Conservation (phyloP, 2,888 invertebrate genomes). For the Pseudeuparius sepicola region DNA sequence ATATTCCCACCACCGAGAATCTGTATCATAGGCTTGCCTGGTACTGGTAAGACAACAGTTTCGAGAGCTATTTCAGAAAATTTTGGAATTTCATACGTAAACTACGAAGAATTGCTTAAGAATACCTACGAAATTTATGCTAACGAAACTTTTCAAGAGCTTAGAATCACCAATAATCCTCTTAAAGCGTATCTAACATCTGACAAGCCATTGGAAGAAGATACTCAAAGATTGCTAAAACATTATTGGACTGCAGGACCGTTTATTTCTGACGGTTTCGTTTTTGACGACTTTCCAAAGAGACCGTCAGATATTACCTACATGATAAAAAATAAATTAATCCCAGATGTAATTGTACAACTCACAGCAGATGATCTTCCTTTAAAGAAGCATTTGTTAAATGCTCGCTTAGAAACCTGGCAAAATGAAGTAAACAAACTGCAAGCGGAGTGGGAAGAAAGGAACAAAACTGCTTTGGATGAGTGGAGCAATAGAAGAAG, state of each 20-base stretch:
- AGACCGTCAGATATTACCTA: conserved; percentile 44
- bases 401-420: conserved; percentile 27
- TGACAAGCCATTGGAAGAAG: conserved; percentile 40
- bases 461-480: conserved; percentile 20
- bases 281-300: conserved; percentile 54
- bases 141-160: conserved; percentile 18
- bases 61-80: conserved; percentile 44
- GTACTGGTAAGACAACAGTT: conserved; percentile 46
- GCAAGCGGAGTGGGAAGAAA: conserved; percentile 21
- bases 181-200: conserved; percentile 42
- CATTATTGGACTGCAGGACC: conserved; percentile 47
- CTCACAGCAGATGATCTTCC: conserved; percentile 34
- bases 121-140: conserved; percentile 15
- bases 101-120: conserved; percentile 37
- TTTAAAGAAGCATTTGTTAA: conserved; percentile 26
- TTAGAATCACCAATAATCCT: conserved; percentile 12
- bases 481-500: conserved; percentile 30
- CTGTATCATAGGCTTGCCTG: conserved; percentile 47
- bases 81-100: conserved; percentile 45
- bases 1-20: conserved; percentile 45
- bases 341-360: conserved; percentile 51
- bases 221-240: conserved; percentile 40
- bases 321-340: conserved; percentile 36
- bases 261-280: conserved; percentile 42
- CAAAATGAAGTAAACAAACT: conserved; percentile 38